A percentile compares a stretch with the other conserved stretches of the same genome.
phyloP scores from a whole-genome alignment of 2,797 vertebrate genomes.

The Cichlasoma orientale region DNA sequence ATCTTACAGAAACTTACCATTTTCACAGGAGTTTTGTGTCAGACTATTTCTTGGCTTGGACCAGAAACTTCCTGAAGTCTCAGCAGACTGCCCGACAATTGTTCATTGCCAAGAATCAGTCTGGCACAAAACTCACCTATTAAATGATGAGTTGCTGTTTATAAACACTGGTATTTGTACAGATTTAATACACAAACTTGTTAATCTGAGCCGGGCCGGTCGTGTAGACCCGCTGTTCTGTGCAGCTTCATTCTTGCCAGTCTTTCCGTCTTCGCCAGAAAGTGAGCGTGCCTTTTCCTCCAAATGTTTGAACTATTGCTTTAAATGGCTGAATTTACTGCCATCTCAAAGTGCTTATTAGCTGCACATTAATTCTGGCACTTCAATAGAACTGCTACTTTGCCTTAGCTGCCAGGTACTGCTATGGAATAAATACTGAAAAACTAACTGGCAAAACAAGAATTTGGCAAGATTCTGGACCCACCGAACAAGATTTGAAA shows the following conservation, averaged over 20 bases:
- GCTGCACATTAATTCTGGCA: background rate
- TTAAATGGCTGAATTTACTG: background rate
- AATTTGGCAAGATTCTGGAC: background rate
- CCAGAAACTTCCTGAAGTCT: background rate
- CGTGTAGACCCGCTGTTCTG: background rate
- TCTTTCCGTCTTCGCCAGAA: background rate
- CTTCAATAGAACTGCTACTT: background rate
- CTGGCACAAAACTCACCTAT: background rate
- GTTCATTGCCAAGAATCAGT: background rate
- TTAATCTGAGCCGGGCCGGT: background rate
- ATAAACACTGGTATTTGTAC: background rate
- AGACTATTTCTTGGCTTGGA: background rate
- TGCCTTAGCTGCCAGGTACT: background rate
- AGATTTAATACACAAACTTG: background rate
- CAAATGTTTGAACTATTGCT: background rate
- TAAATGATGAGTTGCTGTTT: background rate
- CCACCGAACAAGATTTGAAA: background rate
- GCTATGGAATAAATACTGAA: background rate
- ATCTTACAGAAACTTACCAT: background rate
- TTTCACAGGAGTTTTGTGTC: background rate
- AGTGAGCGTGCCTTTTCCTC: rapidly evolving
- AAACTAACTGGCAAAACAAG: background rate
- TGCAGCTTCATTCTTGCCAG: background rate
- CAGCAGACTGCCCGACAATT: background rate
- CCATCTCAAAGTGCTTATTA: background rate